Base-by-base conservation (phyloP, 2,113 vertebrate species). In the Rattus rattus region DNA sequence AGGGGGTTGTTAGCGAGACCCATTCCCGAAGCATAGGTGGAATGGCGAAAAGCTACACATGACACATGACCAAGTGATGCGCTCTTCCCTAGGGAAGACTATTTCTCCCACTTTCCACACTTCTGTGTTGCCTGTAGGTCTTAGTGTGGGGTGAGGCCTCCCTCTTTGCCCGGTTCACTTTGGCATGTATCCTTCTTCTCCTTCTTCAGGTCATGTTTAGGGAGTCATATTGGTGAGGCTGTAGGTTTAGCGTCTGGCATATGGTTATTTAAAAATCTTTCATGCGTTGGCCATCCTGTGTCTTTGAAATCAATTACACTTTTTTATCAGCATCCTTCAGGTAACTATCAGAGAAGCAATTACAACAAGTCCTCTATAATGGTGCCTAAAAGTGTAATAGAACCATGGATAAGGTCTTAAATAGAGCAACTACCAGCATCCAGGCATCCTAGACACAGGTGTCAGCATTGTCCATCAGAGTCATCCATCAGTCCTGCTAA, bases 271-370 rank as follows among this genome's bases (percentile, higher is more conserved):
- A 81, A 88, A 97, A 70, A 93, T 67, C 47, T 87, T 84, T 54
- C 43, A 49, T 7, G 49, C 67, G 56, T 96, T 24, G 56, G 1
- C 94, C 79, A 92, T 96, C 94, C 47, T 87, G 30, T 77, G 75
- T 19, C 52, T 22, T 95, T 97, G 87, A 90, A 70, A 92, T 73
- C 67, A 91, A 95, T 92, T 65, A 54, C 22, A 30, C 88, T 85
- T 96, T 43, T 96, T 79, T 95, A 14, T 75, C 56, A 88, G 2
- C 56, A 94, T 77, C 89, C 70, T 96, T 93, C 36, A 47, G 92
- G 28, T 43, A 84, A 47, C 86, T 59, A 75, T 95, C 88, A 72
- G 17, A 96, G 81, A 93, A 81, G 14, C 17, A 22, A 47, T 89
- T 95, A 22, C n/a, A 91, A 33, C 33, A 87, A 65, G n/a, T 69